Conservation (phyloP, 2,113 vertebrate genomes). For the Chroicocephalus ridibundus region DNA sequence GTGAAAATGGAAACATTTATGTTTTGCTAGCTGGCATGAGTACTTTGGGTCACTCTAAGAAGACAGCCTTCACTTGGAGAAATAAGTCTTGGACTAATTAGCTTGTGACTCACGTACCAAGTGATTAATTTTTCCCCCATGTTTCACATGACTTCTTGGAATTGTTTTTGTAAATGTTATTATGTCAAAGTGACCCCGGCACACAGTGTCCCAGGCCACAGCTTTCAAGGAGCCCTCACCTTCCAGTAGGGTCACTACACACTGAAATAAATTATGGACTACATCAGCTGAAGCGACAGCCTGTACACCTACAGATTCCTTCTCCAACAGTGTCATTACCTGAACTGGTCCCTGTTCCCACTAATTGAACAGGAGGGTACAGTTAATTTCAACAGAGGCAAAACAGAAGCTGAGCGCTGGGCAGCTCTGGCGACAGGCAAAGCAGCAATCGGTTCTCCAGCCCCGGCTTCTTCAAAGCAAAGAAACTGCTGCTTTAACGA, state of each 20-base stretch:
- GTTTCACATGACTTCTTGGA: background rate
- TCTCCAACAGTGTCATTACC: background rate
- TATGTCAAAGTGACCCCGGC: background rate
- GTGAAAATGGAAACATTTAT: background rate
- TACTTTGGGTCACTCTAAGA: background rate
- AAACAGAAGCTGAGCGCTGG: background rate
- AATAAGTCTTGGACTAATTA: background rate
- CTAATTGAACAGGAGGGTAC: background rate
- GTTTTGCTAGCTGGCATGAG: background rate
- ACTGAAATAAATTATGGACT: background rate
- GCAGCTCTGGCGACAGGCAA: background rate
- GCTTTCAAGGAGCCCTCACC: background rate
- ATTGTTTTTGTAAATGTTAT: background rate
- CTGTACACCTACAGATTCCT: background rate
- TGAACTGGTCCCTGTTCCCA: no score
- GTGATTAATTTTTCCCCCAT: background rate
- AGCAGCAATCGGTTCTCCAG: background rate
- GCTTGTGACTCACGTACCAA: background rate
- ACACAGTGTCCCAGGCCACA: background rate
- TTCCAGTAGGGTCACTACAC: background rate
- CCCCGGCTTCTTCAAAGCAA: background rate
- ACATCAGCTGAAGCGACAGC: background rate
- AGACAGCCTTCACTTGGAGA: background rate
- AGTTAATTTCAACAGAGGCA: background rate
- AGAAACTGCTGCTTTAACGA: background rate